Evolutionary conservation across 2,113 vertebrate species (phyloP).

Genomic region (Etheostoma cragini): DNA sequence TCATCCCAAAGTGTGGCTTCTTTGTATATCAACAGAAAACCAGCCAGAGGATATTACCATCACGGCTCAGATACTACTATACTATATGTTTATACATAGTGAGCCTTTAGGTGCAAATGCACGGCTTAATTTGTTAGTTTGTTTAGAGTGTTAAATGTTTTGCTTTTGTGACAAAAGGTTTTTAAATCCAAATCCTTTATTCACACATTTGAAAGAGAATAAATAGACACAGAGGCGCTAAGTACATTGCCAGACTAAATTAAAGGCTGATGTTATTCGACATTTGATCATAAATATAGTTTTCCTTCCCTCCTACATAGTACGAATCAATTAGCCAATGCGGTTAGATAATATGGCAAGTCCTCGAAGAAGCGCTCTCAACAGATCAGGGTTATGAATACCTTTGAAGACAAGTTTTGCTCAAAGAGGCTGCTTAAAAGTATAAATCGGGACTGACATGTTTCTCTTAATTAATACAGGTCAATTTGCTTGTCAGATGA

Average conservation of each 20-base stretch:
- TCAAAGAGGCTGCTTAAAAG: conserved; percentile 29
- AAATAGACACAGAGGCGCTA: conserved; percentile 46
- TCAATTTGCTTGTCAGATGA: conserved; percentile 22
- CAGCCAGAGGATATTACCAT: conserved; percentile 50
- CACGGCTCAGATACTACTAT: conserved; percentile 1
- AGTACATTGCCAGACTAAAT: conserved; percentile 41
- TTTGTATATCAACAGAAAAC: conserved; percentile 48
- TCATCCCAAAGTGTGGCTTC: conserved; percentile 37
- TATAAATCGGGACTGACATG: conserved; percentile 17
- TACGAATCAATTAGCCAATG: conserved; percentile 64
- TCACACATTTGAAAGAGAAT: conserved; percentile 60
- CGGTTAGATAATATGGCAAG: conserved; percentile 43
- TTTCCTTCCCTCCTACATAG: conserved; percentile 47
- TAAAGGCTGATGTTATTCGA: conserved; percentile 65
- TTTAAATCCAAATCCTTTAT: conserved; percentile 49
- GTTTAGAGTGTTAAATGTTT: conserved; percentile 19
- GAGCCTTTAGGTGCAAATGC: conserved; percentile 21
- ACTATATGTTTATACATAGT: not conserved
- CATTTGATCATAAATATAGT: conserved; percentile 56
- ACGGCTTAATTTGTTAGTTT: conserved; percentile 38
- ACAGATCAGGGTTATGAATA: conserved; percentile 41
- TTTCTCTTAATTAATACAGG: conserved; percentile 12
- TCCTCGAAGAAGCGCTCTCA: conserved; percentile 45
- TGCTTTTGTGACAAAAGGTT: conserved; percentile 46
- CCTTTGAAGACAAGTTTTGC: conserved; percentile 27